Conservation (phyloP, 2,888 invertebrate genomes). For the Ochropacha duplaris region DNA sequence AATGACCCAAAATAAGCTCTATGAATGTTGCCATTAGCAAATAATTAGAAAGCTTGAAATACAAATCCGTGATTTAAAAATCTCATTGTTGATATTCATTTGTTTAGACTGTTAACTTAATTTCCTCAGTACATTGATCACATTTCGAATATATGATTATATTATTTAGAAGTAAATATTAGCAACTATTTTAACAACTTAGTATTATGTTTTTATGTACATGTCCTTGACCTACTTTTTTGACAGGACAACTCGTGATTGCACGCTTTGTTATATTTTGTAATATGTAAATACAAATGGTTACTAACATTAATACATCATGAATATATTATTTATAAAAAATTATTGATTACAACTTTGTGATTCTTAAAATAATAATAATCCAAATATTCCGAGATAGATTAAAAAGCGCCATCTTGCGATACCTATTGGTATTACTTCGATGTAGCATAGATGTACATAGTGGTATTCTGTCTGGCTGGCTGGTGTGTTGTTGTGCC, state of each 20-base stretch:
- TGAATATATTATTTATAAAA: no score
- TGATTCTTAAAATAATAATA: background rate
- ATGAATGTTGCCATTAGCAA: conserved; percentile 68
- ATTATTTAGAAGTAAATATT: background rate
- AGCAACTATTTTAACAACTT: no score
- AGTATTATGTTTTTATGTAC: conserved; percentile 3
- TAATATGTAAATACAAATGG: background rate
- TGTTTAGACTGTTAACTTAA: conserved; percentile 2
- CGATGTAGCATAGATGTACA: background rate
- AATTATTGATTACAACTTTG: background rate
- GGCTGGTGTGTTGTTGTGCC: no score
- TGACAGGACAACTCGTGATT: conserved; percentile 52
- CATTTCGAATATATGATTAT: background rate
- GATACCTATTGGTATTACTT: background rate
- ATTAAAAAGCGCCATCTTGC: background rate
- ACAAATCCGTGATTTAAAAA: conserved; percentile 5
- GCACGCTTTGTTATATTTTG: conserved; percentile 3
- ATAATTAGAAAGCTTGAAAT: conserved; percentile 63
- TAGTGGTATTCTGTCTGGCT: no score
- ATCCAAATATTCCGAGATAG: background rate
- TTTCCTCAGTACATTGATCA: background rate
- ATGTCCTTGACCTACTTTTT: conserved; percentile 66
- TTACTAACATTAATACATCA: background rate
- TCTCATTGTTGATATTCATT: background rate
- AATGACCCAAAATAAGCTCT: conserved; percentile 83